phyloP scores from a whole-genome alignment of 1,140 invertebrate species.

The Adoxophyes honmai region DNA sequence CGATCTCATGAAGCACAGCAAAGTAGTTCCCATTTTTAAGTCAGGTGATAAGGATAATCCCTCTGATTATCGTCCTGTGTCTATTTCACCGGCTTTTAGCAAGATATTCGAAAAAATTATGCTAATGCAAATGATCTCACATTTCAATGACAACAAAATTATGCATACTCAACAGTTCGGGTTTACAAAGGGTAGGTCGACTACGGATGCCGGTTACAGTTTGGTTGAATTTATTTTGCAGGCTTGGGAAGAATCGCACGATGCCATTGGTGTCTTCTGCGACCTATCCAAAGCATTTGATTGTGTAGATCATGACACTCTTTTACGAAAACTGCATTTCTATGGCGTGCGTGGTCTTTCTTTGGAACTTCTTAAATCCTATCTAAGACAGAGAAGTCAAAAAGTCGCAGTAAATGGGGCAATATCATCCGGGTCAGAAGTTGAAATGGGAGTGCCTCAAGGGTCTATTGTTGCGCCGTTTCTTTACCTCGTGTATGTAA shows the following conservation, averaged over 20 bases:
- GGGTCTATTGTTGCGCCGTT: background rate
- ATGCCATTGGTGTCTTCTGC: background rate
- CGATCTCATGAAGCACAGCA: background rate
- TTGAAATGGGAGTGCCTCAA: background rate
- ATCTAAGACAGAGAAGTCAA: background rate
- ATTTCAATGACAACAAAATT: constrained; percentile 18
- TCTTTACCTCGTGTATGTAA: background rate
- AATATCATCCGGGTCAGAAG: background rate
- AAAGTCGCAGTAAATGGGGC: background rate
- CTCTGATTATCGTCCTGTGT: constrained; percentile 18
- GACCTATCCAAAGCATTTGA: background rate
- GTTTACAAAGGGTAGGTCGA: constrained; percentile 18
- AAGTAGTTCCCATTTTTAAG: background rate
- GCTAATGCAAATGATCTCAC: background rate
- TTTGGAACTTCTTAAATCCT: background rate
- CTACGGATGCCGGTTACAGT: constrained; percentile 13
- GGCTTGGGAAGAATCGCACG: constrained; percentile 16
- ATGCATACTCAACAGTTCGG: constrained; percentile 19
- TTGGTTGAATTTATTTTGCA: constrained; percentile 19
- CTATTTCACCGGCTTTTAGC: constrained; percentile 11
- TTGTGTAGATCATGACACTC: background rate
- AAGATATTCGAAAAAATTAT: background rate
- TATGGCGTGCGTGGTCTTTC: background rate
- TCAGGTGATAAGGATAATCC: background rate
- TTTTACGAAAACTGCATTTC: background rate